These are phyloP conservation scores for Amniataba percoides DNA, from an alignment of 2,797 vertebrate genomes.

Conservation along the genomic window DNA sequence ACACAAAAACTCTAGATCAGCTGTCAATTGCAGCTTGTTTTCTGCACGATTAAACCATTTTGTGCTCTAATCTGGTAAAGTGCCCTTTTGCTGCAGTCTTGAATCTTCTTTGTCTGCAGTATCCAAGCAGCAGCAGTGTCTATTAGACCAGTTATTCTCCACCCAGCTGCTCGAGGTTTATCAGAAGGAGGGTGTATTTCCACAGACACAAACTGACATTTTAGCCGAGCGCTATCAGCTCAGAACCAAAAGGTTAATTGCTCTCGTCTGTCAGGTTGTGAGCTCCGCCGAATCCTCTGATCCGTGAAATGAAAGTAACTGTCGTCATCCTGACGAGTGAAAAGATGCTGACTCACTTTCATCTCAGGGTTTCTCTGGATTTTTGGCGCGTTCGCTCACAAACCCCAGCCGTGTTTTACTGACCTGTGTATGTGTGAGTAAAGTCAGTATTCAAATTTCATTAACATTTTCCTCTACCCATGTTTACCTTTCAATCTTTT, in stretches of 20 bases:
- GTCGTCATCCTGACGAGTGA: conserved; percentile 36
- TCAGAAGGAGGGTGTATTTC: conserved; percentile 36
- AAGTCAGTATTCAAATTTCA: conserved; percentile 30
- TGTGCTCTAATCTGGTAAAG: conserved; percentile 21
- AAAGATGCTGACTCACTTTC: conserved; percentile 63
- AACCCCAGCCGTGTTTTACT: conserved; percentile 27
- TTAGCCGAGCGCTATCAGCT: conserved; percentile 51
- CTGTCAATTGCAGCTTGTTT: conserved; percentile 24
- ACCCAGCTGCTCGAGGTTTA: conserved; percentile 25
- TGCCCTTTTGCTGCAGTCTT: conserved; percentile 15
- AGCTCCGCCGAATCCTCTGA: conserved; percentile 50
- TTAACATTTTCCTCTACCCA: conserved; percentile 17
- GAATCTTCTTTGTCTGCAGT: conserved; percentile 27
- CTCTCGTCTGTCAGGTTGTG: conserved; percentile 51
- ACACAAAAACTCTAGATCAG: background rate
- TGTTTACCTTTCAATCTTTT: background rate
- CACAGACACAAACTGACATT: conserved; percentile 57
- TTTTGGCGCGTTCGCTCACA: background rate
- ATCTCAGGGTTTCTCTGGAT: conserved; percentile 7
- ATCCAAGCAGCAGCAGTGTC: conserved; percentile 33
- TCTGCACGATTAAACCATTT: background rate
- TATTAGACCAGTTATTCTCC: conserved; percentile 15
- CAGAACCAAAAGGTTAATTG: conserved; percentile 78
- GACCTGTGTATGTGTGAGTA: conserved; percentile 6
- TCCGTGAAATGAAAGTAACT: conserved; percentile 71